These are phyloP conservation scores for Troglohyphantes excavatus DNA, from an alignment of 2,888 invertebrate genomes.

Conservation along the genomic window DNA sequence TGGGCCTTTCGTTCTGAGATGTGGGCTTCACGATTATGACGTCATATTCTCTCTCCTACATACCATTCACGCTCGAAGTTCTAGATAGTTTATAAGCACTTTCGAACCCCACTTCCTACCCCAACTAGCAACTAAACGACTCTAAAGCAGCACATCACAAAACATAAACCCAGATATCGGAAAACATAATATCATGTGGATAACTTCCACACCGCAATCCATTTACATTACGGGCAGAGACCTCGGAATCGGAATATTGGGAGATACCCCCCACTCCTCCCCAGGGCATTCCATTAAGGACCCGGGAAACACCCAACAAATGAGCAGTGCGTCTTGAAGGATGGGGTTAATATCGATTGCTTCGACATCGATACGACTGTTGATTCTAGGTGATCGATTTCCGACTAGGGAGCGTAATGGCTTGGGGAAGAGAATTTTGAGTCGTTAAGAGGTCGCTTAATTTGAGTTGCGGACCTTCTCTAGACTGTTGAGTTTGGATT, in stretches of 20 bases:
- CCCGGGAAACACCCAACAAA: slow-evolving; percentile 12
- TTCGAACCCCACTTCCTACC: too few species aligned
- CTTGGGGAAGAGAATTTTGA: background rate
- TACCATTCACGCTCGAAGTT: too few species aligned
- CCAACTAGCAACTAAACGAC: too few species aligned
- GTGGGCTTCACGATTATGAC: too few species aligned
- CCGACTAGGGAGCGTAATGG: background rate
- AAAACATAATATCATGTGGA: background rate
- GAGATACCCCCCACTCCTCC: background rate
- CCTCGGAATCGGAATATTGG: slow-evolving; percentile 23
- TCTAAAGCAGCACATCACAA: background rate
- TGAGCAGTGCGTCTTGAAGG: slow-evolving; percentile 42
- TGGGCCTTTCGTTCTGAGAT: too few species aligned
- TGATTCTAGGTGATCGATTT: slow-evolving; percentile 50
- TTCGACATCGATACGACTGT: slow-evolving; percentile 48
- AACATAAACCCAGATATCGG: background rate
- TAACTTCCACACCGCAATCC: background rate
- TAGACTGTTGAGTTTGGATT: background rate
- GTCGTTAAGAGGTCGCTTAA: background rate
- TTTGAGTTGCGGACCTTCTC: background rate
- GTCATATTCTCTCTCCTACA: too few species aligned
- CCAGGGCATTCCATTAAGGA: slow-evolving; percentile 21
- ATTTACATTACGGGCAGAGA: background rate
- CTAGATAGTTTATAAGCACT: too few species aligned
- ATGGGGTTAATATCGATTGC: slow-evolving; percentile 50